Conservation (phyloP, 2,888 invertebrate genomes). For the Cantharis rustica region DNA sequence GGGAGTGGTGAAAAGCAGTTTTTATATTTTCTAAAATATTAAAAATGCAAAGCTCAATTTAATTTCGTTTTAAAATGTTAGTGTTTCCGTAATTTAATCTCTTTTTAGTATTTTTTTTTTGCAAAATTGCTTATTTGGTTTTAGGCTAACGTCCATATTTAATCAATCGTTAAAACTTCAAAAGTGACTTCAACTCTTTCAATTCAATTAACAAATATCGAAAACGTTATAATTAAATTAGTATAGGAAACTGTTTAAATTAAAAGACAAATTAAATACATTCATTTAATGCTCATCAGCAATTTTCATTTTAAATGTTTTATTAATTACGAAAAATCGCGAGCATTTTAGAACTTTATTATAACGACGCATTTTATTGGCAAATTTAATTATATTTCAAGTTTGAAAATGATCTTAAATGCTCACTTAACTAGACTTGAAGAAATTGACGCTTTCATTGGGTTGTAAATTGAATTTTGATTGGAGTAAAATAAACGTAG, state of each 20-base stretch:
- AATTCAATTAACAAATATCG: conserved; percentile 1
- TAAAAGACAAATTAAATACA: not conserved
- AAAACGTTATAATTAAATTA: conserved; percentile 1
- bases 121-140: not conserved
- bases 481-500: conserved; percentile 11
- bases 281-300: not conserved
- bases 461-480: conserved; percentile 16
- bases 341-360: not conserved
- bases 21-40: not conserved
- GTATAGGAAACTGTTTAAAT: not conserved
- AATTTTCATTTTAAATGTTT: not conserved
- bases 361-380: conserved; percentile 2
- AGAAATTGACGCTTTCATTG: conserved; percentile 9
- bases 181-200: not conserved
- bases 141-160: not conserved
- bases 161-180: not conserved
- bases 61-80: not conserved
- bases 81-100: not conserved
- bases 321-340: not conserved
- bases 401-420: not conserved
- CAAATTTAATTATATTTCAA: conserved; percentile 7
- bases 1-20: not conserved
- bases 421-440: conserved; percentile 1
- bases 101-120: not conserved
- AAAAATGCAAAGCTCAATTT: not conserved